Evolutionary conservation across 2,113 vertebrate genomes (phyloP).

Genomic region (Corythornis vintsioides): DNA sequence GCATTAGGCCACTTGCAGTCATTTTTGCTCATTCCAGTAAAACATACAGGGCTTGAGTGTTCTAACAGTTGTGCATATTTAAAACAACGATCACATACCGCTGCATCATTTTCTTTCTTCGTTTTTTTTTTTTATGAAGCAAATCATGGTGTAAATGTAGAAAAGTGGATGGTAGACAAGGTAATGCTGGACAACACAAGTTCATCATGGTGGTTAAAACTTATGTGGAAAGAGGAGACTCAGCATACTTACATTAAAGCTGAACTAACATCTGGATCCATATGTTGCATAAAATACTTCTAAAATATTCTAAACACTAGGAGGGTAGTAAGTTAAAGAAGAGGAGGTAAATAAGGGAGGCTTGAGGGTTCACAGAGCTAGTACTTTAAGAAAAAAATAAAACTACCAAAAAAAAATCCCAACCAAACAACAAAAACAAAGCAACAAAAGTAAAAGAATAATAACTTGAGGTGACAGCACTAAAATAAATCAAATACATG

Average conservation of each 20-base stretch:
- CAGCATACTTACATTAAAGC: neutral
- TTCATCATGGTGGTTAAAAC: neutral
- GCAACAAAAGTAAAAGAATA: neutral
- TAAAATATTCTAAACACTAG: neutral
- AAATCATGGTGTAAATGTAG: neutral
- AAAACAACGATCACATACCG: neutral
- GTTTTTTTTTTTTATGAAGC: neutral
- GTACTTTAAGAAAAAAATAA: neutral
- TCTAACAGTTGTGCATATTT: neutral
- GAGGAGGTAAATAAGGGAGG: neutral
- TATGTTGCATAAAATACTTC: neutral
- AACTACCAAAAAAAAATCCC: too few relatives aligned
- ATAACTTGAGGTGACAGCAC: neutral
- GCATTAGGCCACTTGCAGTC: neutral
- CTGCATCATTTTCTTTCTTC: neutral
- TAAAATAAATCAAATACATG: neutral
- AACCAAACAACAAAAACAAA: neutral
- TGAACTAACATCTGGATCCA: neutral
- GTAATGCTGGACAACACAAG: neutral
- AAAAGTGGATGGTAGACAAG: neutral
- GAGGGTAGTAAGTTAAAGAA: neutral
- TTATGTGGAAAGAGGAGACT: neutral
- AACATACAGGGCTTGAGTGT: neutral
- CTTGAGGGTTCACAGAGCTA: neutral
- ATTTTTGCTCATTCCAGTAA: neutral